Base-by-base conservation (phyloP, 1,140 invertebrate species). In the Pogonomyrmex californicus region DNA sequence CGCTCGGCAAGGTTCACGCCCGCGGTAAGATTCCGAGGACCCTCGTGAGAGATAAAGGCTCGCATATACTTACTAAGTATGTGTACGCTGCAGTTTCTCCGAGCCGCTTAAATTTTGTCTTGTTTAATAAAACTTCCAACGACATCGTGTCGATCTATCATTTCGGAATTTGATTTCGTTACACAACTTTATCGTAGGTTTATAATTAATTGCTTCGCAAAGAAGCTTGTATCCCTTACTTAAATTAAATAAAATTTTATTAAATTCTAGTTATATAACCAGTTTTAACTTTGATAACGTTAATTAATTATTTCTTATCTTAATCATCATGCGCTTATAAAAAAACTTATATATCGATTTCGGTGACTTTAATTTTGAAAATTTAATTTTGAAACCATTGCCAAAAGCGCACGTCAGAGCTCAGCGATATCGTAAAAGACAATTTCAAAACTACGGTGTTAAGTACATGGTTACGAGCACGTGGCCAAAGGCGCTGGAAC, bases 401-500 rank as follows among this genome's bases (percentile, higher is more conserved):
- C 1, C 14, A 49, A 77, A 63, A 58, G 36, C 41, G 30, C 33
- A 17, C 23, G n/a, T 56, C 23, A 17, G 41, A 62, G 23, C 17
- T 54, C 54, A 81, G 51, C 54, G 36, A 10, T 17, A 71, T 81
- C 73, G 49, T 7, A 2, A 60, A 62, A 58, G 93, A 94, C 93
- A 94, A 94, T 95, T 95, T 85, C 91, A 95, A 93, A 95, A 90
- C 94, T 93, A 94, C 90, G 90, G 91, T 88, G 91, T 92, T 94
- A 94, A 95, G 93, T 93, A 93, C 92, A 93, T 90, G 91, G 91
- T 94, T 93, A 92, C 82, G 88, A 92, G 93, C 92, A 89, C 91
- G 92, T 95, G 93, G 94, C 94, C 94, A 93, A 93, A 95, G 94
- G 95, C 95, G 92, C 89, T 94, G 91, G 91, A 92, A 93, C 94